Evolutionary conservation across 2,888 invertebrate genomes (phyloP), one percentile per base, ranked within the genome.

Genomic region (Noctua fimbriata): DNA sequence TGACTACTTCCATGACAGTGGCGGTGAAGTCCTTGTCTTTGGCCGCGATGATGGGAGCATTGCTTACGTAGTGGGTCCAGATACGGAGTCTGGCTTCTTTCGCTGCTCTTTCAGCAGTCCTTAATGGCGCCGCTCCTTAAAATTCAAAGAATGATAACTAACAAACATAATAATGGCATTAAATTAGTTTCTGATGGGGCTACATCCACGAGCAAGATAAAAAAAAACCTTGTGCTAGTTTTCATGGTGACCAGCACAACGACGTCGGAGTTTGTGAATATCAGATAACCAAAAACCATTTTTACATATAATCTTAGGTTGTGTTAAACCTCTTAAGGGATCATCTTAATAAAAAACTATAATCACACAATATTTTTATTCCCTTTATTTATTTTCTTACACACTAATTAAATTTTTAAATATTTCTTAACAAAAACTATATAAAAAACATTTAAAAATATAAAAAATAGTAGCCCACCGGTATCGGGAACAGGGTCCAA

Each of bases 51-150:
- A 98, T 97, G 0, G 98, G 98, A 10, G 98, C 97, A 85, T 97
- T 98, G 49, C 98, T 98, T 89, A 98, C 98, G 94, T 98, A 99
- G 92, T 99, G 98, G 87, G 98, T 98, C 99, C 99, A 99, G 69
- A 99, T 97, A 32, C 99, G 97, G 4, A 98, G 94, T 85, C 98
- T 98, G 77, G 98, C 98, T 65, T 99, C 99, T 95, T 99, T 99
- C 0, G 99, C 99, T 60, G 97, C 94, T 88, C 98, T 98, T 93
- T 99, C 99, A 1, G 99, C 99, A 60, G 98, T 97, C 88, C 99
- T 97, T 32, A 99, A 97, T 89, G 98, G 98, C 76, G 99, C 98
- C 9, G 98, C 98, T 69, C 99, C 96, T 96, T 80, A 24, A 82
- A 81, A 83, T 52, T 28, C 47, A 65, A 55, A 71, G 6, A 66